phyloP scores from a whole-genome alignment of 1,140 invertebrate genomes.

The Anastrepha ludens region DNA sequence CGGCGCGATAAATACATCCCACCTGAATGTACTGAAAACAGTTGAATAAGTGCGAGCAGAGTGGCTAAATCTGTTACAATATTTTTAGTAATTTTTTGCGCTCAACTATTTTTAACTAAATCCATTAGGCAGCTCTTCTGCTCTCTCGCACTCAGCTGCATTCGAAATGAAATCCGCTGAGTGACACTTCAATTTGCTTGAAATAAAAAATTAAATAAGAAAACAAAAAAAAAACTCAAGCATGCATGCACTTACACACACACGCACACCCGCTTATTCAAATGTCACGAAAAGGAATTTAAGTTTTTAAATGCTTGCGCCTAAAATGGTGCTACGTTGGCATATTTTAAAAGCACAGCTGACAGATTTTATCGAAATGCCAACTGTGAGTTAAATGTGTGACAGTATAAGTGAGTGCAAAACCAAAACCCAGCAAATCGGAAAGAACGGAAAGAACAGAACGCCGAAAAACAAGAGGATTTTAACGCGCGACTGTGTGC shows the following conservation, averaged over 20 bases:
- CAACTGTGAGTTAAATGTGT: constrained; percentile 1
- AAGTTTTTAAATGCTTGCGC: constrained; percentile 14
- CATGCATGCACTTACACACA: neutral
- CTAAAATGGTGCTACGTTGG: constrained; percentile 18
- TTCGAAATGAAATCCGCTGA: neutral
- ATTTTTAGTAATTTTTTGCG: too few species aligned
- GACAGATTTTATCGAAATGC: constrained; percentile 31
- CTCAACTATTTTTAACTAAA: too few species aligned
- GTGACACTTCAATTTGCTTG: constrained; percentile 36
- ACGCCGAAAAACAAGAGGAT: neutral
- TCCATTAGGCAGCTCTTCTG: too few species aligned
- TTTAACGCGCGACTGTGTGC: neutral
- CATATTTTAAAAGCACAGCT: neutral
- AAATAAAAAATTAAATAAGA: neutral
- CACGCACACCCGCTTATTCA: neutral
- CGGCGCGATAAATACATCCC: too few species aligned
- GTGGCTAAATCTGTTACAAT: too few species aligned
- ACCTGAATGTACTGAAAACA: too few species aligned
- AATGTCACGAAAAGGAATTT: constrained; percentile 1
- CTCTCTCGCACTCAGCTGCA: too few species aligned
- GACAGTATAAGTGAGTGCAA: constrained; percentile 18
- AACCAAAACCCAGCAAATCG: neutral
- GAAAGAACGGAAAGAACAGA: neutral
- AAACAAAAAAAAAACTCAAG: neutral
- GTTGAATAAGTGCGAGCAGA: too few species aligned